phyloP scores from a whole-genome alignment of 2,797 vertebrate genomes.

The Sternarchorhynchus goeldii region DNA sequence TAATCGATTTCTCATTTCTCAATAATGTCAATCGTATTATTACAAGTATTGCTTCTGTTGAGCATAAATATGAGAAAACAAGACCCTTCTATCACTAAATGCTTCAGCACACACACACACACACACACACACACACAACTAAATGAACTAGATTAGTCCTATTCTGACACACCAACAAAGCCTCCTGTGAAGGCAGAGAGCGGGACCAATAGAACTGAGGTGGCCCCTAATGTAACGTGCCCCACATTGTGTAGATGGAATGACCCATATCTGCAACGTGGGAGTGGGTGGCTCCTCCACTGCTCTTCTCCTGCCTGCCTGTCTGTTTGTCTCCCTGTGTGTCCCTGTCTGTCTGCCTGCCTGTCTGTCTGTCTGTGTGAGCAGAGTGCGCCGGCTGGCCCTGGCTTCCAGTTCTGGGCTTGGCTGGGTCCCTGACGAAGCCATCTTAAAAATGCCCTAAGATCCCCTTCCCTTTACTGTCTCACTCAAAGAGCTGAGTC shows the following conservation, averaged over 20 bases:
- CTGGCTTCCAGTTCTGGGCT: constrained; percentile 78
- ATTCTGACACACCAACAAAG: constrained; percentile 44
- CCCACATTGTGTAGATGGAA: constrained; percentile 48
- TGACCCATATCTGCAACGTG: constrained; percentile 74
- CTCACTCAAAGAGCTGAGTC: constrained; percentile 78
- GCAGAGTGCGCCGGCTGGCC: constrained; percentile 58
- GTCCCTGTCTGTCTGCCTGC: too few relatives aligned
- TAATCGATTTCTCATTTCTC: too few relatives aligned
- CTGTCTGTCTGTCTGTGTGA: constrained; percentile 18
- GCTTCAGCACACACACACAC: too few relatives aligned
- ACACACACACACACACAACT: background rate
- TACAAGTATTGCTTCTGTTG: too few relatives aligned
- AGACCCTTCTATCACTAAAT: too few relatives aligned
- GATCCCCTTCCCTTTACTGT: constrained; percentile 83
- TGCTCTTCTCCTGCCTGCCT: constrained; percentile 43
- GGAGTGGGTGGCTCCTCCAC: constrained; percentile 62
- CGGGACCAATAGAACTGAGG: constrained; percentile 32
- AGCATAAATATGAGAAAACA: too few relatives aligned
- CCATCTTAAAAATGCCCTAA: constrained; percentile 74
- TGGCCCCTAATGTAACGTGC: constrained; percentile 37
- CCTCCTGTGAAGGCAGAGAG: constrained; percentile 18
- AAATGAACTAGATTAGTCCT: constrained; percentile 38
- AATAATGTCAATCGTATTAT: too few relatives aligned
- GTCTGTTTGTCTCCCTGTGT: too few relatives aligned
- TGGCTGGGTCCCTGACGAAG: constrained; percentile 67